These are phyloP conservation scores for Andrena praecox DNA, from an alignment of 2,888 invertebrate species.

Conservation along the genomic window DNA sequence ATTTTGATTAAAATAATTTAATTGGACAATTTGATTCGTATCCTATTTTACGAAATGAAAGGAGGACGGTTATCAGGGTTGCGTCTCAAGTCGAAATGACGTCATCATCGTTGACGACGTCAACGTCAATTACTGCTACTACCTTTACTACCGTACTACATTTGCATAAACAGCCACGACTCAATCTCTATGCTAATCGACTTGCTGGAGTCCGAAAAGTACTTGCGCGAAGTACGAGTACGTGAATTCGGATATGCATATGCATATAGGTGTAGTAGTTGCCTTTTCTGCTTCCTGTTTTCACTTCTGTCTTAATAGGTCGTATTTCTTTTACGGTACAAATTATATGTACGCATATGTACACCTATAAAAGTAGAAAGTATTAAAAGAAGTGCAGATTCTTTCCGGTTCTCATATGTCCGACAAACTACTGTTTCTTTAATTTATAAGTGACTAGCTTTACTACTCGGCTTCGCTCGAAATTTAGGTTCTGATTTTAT, in stretches of 20 bases:
- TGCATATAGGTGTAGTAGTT: slow-evolving; percentile 7
- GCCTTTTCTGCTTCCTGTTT: slow-evolving; percentile 15
- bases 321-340: not conserved
- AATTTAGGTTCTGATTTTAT: too few relatives aligned
- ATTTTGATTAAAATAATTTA: not conserved
- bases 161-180: slow-evolving; percentile 84
- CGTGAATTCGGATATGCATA: slow-evolving; percentile 45
- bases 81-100: slow-evolving; percentile 50
- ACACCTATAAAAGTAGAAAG: not conserved
- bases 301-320: not conserved
- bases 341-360: not conserved
- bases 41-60: not conserved
- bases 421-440: too few relatives aligned
- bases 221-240: slow-evolving; percentile 65
- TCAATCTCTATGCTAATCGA: slow-evolving; percentile 84
- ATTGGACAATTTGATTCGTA: slow-evolving; percentile 6
- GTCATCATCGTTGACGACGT: slow-evolving; percentile 52
- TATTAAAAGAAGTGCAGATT: too few relatives aligned
- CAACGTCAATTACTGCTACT: slow-evolving; percentile 69
- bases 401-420: too few relatives aligned
- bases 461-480: too few relatives aligned
- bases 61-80: not conserved
- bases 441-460: too few relatives aligned
- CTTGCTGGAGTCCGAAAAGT: slow-evolving; percentile 80
- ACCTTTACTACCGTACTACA: slow-evolving; percentile 67